phyloP scores from a whole-genome alignment of 1,140 invertebrate genomes.

The Pygmarrhopalites habei region DNA sequence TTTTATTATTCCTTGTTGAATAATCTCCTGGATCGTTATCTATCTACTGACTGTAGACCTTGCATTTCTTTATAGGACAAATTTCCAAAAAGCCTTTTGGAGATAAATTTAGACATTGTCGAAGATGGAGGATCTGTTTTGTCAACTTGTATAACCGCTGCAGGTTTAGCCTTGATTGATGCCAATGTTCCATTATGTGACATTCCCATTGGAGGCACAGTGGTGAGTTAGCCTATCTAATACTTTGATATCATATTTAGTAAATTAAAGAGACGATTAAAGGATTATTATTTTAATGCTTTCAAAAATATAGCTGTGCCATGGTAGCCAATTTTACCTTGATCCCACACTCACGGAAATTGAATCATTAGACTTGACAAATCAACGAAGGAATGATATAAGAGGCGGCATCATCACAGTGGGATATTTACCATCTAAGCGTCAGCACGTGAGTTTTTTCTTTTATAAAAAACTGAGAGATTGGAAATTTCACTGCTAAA shows the following conservation, averaged over 20 bases:
- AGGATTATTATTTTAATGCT: too few species aligned
- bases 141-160: slow-evolving; percentile 75
- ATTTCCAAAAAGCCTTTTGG: slow-evolving; percentile 65
- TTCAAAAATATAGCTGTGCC: slow-evolving; percentile 30
- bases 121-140: slow-evolving; percentile 81
- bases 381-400: slow-evolving; percentile 19
- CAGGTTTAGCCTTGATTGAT: slow-evolving; percentile 72
- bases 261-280: too few species aligned
- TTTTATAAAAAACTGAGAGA: too few species aligned
- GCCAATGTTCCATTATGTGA: slow-evolving; percentile 87
- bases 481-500: too few species aligned
- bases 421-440: slow-evolving; percentile 29
- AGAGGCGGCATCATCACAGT: slow-evolving; percentile 33
- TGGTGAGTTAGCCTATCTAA: too few species aligned
- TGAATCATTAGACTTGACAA: slow-evolving; percentile 33
- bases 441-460: too few species aligned
- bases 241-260: too few species aligned
- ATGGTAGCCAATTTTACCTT: slow-evolving; percentile 29
- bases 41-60: too few species aligned
- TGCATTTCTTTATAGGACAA: slow-evolving; percentile 52
- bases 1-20: too few species aligned
- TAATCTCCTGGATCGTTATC: too few species aligned
- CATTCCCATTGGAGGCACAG: slow-evolving; percentile 64
- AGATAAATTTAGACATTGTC: slow-evolving; percentile 73
- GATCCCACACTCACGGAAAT: slow-evolving; percentile 30